These are phyloP conservation scores for Hyposmocoma kahamanoa DNA, from an alignment of 1,140 invertebrate genomes.

Conservation along the genomic window DNA sequence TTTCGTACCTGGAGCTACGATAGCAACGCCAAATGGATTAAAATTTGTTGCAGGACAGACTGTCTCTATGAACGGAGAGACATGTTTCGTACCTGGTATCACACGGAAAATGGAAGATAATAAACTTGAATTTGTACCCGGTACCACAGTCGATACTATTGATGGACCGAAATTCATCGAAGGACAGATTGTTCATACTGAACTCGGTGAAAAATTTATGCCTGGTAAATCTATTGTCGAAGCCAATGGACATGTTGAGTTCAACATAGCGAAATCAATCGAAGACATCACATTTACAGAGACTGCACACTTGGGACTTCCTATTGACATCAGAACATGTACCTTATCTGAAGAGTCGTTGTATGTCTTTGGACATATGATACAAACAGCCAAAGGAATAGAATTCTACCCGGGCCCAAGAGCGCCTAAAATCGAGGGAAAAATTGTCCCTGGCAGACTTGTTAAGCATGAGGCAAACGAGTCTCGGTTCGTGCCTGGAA, in stretches of 20 bases:
- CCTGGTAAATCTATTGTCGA: conserved; percentile 75
- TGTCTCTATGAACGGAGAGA: conserved; percentile 69
- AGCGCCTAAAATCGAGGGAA: conserved; percentile 67
- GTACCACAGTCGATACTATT: conserved; percentile 78
- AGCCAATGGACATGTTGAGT: conserved; percentile 72
- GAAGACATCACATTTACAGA: conserved; percentile 75
- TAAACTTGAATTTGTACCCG: conserved; percentile 77
- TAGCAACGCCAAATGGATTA: conserved; percentile 77
- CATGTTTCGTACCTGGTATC: conserved; percentile 75
- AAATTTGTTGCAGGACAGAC: conserved; percentile 81
- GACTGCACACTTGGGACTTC: conserved; percentile 70
- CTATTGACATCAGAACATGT: conserved; percentile 76
- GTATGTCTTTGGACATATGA: conserved; percentile 80
- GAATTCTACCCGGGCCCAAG: conserved; percentile 80
- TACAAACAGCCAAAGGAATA: conserved; percentile 79
- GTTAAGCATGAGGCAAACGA: conserved; percentile 76
- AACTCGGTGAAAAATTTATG: conserved; percentile 75
- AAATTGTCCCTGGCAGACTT: conserved; percentile 80
- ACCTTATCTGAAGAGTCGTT: conserved; percentile 70
- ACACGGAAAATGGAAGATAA: conserved; percentile 38
- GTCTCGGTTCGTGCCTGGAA: conserved; percentile 81
- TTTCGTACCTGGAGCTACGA: conserved; percentile 79
- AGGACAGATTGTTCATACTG: conserved; percentile 77
- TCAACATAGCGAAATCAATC: conserved; percentile 75
- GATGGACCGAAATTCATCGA: conserved; percentile 79